Evolutionary conservation across 1,140 invertebrate species (phyloP).

Genomic region (Lithobius niger): DNA sequence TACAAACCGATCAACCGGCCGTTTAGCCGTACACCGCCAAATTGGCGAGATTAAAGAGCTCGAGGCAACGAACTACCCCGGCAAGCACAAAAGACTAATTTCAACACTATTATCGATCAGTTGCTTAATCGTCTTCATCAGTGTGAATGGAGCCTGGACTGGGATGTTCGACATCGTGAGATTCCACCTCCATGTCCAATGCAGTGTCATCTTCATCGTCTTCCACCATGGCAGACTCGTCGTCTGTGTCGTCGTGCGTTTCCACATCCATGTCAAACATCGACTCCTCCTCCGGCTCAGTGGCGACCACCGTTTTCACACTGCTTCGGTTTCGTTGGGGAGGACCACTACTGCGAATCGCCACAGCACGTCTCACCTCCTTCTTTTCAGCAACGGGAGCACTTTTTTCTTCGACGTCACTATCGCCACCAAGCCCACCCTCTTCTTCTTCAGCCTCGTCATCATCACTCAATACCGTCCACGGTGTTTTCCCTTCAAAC

Average conservation of each 20-base stretch:
- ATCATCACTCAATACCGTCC: background rate
- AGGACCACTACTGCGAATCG: too few relatives aligned
- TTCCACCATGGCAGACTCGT: background rate
- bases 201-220: slow-evolving; percentile 10
- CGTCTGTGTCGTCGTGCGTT: background rate
- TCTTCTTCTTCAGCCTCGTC: background rate
- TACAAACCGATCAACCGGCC: too few relatives aligned
- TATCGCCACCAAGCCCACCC: background rate
- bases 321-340: too few relatives aligned
- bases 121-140: slow-evolving; percentile 10
- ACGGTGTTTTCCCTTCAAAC: slow-evolving; percentile 16
- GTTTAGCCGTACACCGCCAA: too few relatives aligned
- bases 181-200: slow-evolving; percentile 13
- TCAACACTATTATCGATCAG: too few relatives aligned
- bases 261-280: slow-evolving; percentile 2
- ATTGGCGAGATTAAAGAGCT: too few relatives aligned
- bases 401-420: background rate
- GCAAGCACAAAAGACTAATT: too few relatives aligned
- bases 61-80: too few relatives aligned
- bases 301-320: too few relatives aligned
- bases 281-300: background rate
- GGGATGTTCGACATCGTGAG: background rate
- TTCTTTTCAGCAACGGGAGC: background rate
- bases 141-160: slow-evolving; percentile 5
- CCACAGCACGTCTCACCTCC: too few relatives aligned